Conservation (phyloP, 2,888 invertebrate species). For the Frankliniella intonsa region DNA sequence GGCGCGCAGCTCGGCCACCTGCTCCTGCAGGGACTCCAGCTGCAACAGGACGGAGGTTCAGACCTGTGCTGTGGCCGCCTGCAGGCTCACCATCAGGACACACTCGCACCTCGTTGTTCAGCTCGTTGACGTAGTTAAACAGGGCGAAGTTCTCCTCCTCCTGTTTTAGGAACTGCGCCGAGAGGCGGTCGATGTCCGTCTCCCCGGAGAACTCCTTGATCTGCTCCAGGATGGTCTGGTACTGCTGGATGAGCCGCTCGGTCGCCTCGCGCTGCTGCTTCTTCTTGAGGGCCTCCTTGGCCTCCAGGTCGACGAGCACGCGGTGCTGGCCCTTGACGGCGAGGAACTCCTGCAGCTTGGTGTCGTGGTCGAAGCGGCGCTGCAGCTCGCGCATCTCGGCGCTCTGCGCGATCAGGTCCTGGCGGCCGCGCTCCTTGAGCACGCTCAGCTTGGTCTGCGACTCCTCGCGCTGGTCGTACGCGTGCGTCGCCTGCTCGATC, state of each 20-base stretch:
- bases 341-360: slow-evolving; percentile 78
- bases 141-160: slow-evolving; percentile 89
- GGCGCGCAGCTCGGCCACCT: slow-evolving; percentile 57
- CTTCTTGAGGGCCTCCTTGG: slow-evolving; percentile 66
- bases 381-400: slow-evolving; percentile 85
- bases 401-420: slow-evolving; percentile 63
- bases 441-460: slow-evolving; percentile 67
- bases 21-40: slow-evolving; percentile 67
- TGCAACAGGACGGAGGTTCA: slow-evolving; percentile 30
- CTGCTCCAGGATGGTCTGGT: slow-evolving; percentile 68
- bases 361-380: slow-evolving; percentile 77
- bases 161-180: slow-evolving; percentile 70
- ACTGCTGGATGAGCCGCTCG: slow-evolving; percentile 65
- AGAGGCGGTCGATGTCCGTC: slow-evolving; percentile 61
- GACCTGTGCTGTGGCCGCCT: too few species aligned
- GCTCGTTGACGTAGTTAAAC: slow-evolving; percentile 85
- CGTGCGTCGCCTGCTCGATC: slow-evolving; percentile 80
- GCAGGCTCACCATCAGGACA: too few species aligned
- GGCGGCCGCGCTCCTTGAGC: slow-evolving; percentile 71
- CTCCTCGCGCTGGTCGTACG: slow-evolving; percentile 71
- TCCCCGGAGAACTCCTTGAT: slow-evolving; percentile 65
- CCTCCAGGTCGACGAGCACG: slow-evolving; percentile 67
- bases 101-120: slow-evolving; percentile 63
- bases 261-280: slow-evolving; percentile 62
- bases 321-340: slow-evolving; percentile 75